A percentile compares a stretch with the other conserved stretches of the same genome.
Evolutionary conservation across 2,113 vertebrate genomes (phyloP).

Genomic region (Xenus cinereus): DNA sequence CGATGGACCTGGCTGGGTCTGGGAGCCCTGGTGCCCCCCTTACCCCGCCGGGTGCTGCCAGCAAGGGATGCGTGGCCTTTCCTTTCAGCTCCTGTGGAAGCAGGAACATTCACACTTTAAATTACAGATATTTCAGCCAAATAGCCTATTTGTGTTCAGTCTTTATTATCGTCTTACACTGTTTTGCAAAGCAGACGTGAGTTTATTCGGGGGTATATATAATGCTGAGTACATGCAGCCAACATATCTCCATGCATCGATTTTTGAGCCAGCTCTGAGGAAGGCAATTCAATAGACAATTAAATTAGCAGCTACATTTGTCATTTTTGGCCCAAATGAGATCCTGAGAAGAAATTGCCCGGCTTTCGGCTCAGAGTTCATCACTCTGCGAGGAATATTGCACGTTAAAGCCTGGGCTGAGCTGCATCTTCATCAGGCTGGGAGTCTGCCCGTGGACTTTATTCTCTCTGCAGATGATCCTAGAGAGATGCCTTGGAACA

Average conservation of each 20-base stretch:
- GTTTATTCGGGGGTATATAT: neutral
- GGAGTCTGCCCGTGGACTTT: neutral
- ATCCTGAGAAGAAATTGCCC: neutral
- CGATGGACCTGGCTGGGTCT: neutral
- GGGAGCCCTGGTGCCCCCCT: neutral
- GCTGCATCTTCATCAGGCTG: neutral
- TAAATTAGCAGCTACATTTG: slow-evolving; percentile 40
- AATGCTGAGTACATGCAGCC: neutral
- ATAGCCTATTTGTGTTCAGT: neutral
- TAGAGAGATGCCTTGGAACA: neutral
- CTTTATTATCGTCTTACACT: neutral
- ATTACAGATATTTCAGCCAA: neutral
- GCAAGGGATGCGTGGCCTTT: neutral
- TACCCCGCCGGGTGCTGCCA: neutral
- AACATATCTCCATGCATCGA: neutral
- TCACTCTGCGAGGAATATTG: neutral
- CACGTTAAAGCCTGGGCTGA: neutral
- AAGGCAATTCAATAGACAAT: slow-evolving; percentile 40
- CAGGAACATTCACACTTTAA: neutral
- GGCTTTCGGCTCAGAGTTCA: neutral
- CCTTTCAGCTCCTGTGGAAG: neutral
- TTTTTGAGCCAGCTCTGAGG: slow-evolving; percentile 18
- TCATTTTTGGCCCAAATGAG: slow-evolving; percentile 24
- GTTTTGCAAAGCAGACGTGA: neutral
- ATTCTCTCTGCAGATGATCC: neutral